These are phyloP conservation scores for Folsomia candida DNA, from an alignment of 2,888 invertebrate species.

Conservation along the genomic window DNA sequence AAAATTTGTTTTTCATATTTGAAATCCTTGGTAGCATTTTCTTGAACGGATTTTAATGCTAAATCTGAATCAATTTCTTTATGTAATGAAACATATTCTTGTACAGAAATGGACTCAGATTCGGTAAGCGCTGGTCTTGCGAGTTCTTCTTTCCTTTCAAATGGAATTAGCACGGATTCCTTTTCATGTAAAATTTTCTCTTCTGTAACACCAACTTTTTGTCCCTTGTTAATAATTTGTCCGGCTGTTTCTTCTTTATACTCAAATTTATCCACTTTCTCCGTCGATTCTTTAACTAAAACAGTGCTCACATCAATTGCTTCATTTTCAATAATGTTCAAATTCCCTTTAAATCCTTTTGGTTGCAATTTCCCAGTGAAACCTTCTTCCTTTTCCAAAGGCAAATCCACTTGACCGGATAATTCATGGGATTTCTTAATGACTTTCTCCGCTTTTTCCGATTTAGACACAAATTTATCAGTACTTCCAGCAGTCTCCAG, in stretches of 20 bases:
- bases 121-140: neutral
- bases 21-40: neutral
- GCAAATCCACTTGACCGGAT: neutral
- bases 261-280: neutral
- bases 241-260: conserved; percentile 2
- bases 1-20: neutral
- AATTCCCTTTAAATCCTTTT: neutral
- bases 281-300: neutral
- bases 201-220: neutral
- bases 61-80: conserved; percentile 9
- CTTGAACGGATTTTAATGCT: conserved; percentile 5
- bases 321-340: conserved; percentile 5
- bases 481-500: neutral
- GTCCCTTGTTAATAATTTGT: neutral
- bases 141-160: neutral
- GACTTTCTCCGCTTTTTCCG: neutral
- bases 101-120: neutral
- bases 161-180: neutral
- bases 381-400: conserved; percentile 1
- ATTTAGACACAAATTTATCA: neutral
- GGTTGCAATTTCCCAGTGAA: neutral
- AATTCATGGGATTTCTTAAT: neutral
- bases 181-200: neutral
- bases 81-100: neutral
- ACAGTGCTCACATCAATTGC: neutral